Percentiles rank a stretch among this genome's conserved stretches.
Evolutionary conservation across 2,113 vertebrate genomes (phyloP).

Genomic region (Lampris megalopsis): DNA sequence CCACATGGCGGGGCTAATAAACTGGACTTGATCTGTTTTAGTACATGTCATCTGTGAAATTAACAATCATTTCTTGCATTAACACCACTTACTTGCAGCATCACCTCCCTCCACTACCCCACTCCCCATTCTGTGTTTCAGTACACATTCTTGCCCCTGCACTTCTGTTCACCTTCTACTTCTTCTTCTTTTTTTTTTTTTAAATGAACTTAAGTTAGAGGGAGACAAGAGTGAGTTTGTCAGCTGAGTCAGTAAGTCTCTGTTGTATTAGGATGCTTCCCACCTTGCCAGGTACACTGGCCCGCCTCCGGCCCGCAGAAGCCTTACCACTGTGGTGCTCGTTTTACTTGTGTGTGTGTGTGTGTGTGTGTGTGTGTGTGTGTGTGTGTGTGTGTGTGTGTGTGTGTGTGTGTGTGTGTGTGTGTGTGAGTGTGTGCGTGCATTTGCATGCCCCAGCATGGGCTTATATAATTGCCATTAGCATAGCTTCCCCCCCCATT

Average conservation of each 20-base stretch:
- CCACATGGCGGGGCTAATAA: too few species aligned
- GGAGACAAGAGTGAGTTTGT: too few species aligned
- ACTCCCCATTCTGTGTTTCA: constrained; percentile 23
- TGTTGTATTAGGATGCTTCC: too few species aligned
- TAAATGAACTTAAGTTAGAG: too few species aligned
- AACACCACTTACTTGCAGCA: constrained; percentile 13
- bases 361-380: constrained; percentile 5
- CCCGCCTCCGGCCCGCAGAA: not conserved
- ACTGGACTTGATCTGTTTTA: too few species aligned
- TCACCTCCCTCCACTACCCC: not conserved
- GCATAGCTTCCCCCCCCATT: not conserved
- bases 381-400: not conserved
- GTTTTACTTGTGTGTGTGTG: not conserved
- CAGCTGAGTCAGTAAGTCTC: too few species aligned
- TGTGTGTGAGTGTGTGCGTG: not conserved
- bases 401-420: not conserved
- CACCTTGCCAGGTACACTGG: too few species aligned
- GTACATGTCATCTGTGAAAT: constrained; percentile 6
- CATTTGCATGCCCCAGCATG: not conserved
- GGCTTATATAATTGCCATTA: not conserved
- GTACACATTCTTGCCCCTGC: constrained; percentile 3
- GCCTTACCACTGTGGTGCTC: not conserved
- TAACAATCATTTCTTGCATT: constrained; percentile 24
- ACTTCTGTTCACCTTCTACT: not conserved
- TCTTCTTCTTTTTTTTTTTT: too few species aligned